These are phyloP conservation scores for Picathartes gymnocephalus DNA, from an alignment of 2,113 vertebrate genomes.

Conservation along the genomic window DNA sequence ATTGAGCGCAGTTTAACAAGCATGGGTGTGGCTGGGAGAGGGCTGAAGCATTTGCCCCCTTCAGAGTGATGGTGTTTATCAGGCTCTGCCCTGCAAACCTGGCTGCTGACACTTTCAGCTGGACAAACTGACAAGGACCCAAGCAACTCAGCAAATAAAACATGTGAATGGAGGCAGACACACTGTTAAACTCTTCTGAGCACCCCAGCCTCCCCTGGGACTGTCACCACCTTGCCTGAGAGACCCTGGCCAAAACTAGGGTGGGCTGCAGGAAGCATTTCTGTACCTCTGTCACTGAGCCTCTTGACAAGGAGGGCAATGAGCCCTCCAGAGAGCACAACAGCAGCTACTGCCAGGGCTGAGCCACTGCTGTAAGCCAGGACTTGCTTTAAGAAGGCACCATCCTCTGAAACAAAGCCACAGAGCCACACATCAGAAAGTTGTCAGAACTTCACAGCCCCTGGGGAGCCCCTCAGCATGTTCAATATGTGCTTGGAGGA, in stretches of 20 bases:
- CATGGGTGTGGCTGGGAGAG: accelerated
- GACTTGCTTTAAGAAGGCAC: conserved; percentile 18
- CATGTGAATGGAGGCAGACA: neutral
- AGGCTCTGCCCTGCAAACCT: neutral
- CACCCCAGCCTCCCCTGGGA: neutral
- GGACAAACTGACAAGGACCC: neutral
- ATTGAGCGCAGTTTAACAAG: neutral
- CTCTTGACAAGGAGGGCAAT: conserved; percentile 30
- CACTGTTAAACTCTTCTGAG: neutral
- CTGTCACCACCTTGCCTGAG: neutral
- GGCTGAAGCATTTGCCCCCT: neutral
- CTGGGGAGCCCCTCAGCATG: neutral
- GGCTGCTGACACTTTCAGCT: neutral
- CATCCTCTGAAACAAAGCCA: conserved; percentile 15
- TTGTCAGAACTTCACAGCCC: neutral
- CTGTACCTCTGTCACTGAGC: conserved; percentile 46
- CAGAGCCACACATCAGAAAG: neutral
- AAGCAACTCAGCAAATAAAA: neutral
- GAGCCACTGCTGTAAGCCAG: conserved; percentile 25
- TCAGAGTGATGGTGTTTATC: neutral
- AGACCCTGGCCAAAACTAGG: accelerated
- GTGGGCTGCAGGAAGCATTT: neutral
- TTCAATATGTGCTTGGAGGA: neutral
- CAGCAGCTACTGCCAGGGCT: neutral
- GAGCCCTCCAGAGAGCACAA: neutral